Conservation (phyloP, 2,888 invertebrate genomes). For the Stenodema calcarata region DNA sequence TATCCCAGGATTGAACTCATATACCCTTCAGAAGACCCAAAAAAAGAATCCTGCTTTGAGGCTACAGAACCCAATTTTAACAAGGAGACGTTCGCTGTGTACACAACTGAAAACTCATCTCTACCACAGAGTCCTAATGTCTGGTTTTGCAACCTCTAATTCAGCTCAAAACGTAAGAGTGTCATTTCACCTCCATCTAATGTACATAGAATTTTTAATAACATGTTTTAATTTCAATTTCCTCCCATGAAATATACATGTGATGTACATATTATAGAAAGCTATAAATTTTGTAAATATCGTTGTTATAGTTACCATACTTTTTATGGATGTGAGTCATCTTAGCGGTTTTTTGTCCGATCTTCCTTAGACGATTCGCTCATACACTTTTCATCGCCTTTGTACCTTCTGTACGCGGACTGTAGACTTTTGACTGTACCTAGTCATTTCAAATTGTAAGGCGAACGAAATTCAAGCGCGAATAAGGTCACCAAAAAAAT, state of each 20-base stretch:
- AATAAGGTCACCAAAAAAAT: not conserved
- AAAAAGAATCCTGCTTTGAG: no score
- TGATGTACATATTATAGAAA: not conserved
- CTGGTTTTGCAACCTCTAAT: no score
- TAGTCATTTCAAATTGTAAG: not conserved
- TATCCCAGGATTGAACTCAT: no score
- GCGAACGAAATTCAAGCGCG: not conserved
- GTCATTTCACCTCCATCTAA: not conserved
- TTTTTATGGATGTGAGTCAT: slow-evolving; percentile 10
- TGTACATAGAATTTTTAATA: slow-evolving; percentile 5
- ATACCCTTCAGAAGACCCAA: no score
- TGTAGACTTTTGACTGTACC: not conserved
- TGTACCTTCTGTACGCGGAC: not conserved
- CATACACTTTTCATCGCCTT: not conserved
- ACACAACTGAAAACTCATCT: no score
- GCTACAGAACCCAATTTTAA: no score
- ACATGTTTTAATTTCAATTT: not conserved
- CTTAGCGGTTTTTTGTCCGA: not conserved
- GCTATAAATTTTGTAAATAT: slow-evolving; percentile 4
- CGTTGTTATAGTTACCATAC: slow-evolving; percentile 35
- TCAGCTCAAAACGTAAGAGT: not conserved
- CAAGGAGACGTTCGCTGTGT: no score
- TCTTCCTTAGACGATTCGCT: not conserved
- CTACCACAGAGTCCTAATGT: no score
- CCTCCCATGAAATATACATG: not conserved